Conservation (phyloP, 2,113 vertebrate genomes). For the Symphodus melops region DNA sequence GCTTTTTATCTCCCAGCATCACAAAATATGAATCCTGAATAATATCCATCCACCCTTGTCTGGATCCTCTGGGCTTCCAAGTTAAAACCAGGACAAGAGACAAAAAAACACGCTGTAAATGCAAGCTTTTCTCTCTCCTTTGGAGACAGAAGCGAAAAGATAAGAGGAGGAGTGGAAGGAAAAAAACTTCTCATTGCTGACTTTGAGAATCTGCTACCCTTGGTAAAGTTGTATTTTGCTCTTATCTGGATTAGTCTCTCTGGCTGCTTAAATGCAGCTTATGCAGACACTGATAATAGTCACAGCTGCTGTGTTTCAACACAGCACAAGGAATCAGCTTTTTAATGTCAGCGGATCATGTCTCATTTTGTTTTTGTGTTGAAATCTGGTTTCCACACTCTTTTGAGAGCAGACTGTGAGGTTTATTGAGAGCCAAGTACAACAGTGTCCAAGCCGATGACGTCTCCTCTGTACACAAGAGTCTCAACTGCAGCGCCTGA, state of each 20-base stretch:
- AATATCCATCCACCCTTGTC: constrained; percentile 28
- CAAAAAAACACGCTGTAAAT: constrained; percentile 44
- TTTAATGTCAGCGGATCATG: constrained; percentile 19
- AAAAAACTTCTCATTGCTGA: constrained; percentile 23
- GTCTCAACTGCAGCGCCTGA: constrained; percentile 43
- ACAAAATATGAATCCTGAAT: constrained; percentile 26
- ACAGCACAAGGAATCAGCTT: constrained; percentile 11
- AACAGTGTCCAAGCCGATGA: constrained; percentile 39
- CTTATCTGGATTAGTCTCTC: constrained; percentile 42
- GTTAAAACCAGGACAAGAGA: constrained; percentile 49
- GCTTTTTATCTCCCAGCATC: neutral
- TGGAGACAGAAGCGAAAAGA: constrained; percentile 37
- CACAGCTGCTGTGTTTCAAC: constrained; percentile 29
- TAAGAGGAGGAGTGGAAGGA: neutral
- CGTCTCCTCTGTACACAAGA: constrained; percentile 35
- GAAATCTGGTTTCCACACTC: constrained; percentile 13
- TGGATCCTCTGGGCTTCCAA: constrained; percentile 43
- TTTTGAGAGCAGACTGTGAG: constrained; percentile 5
- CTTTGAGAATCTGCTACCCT: constrained; percentile 34
- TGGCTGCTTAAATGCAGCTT: constrained; percentile 35
- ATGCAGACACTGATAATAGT: constrained; percentile 41
- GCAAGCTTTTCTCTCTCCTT: constrained; percentile 36
- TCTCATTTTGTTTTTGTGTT: constrained; percentile 35
- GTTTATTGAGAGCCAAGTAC: constrained; percentile 46
- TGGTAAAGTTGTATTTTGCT: constrained; percentile 35